Evolutionary conservation across 2,797 vertebrate genomes (phyloP).

Genomic region (Cryptoblepharus egeriae): DNA sequence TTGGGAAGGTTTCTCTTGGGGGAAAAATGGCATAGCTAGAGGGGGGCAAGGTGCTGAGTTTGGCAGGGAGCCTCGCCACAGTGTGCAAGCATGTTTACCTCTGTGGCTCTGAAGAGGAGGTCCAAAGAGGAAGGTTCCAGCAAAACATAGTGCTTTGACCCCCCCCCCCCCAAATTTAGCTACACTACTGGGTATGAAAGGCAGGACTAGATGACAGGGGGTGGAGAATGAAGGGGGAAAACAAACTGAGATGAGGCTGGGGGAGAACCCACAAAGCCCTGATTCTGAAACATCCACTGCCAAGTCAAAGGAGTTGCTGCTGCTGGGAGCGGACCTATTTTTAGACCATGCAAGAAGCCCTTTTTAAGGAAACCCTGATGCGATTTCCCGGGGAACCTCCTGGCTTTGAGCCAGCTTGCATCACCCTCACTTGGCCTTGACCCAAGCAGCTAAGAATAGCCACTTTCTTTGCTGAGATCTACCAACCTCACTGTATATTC

Average conservation of each 20-base stretch:
- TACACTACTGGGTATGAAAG: no score
- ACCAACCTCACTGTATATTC: rapidly evolving
- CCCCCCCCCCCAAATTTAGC: no score
- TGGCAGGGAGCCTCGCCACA: no score
- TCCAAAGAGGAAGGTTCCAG: no score
- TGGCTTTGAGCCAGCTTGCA: rapidly evolving
- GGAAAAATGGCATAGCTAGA: no score
- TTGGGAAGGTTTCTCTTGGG: no score
- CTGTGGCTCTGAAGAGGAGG: no score
- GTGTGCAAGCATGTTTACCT: no score
- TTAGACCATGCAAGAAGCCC: background rate
- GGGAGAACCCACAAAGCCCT: background rate
- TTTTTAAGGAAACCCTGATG: background rate
- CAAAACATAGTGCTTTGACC: no score
- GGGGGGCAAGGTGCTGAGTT: no score
- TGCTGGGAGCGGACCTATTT: background rate
- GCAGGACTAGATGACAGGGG: no score
- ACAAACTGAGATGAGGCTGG: background rate
- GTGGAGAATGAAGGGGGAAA: no score
- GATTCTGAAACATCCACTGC: background rate
- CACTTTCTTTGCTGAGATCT: background rate
- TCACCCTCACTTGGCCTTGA: rapidly evolving
- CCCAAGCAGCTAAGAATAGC: rapidly evolving
- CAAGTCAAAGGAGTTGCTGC: background rate
- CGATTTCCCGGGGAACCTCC: background rate